These are phyloP conservation scores for Neomorphus geoffroyi DNA, from an alignment of 2,797 vertebrate species.

Conservation along the genomic window DNA sequence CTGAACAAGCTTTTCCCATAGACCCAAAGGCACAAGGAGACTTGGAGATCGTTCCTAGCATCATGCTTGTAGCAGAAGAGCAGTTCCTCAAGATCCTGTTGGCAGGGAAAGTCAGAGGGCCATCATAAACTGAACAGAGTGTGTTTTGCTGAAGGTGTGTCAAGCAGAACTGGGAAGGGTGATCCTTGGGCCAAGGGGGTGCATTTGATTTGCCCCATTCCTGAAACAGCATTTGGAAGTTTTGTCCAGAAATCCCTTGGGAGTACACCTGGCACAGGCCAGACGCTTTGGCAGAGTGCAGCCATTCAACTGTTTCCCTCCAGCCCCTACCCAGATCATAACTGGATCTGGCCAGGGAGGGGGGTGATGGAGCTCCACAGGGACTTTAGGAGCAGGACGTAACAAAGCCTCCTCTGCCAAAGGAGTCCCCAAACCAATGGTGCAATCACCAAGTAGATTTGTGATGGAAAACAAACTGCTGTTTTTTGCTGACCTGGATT, in stretches of 20 bases:
- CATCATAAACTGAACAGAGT: not conserved
- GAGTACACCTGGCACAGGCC: not conserved
- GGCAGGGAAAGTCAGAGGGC: not conserved
- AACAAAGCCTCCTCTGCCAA: not conserved
- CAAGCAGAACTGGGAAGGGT: not conserved
- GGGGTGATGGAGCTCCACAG: not conserved
- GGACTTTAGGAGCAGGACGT: not conserved
- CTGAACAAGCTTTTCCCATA: not conserved
- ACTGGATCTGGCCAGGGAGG: not conserved
- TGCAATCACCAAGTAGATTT: not conserved
- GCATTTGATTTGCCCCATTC: not conserved
- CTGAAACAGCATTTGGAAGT: not conserved
- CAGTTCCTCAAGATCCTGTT: not conserved
- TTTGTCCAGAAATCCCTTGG: not conserved
- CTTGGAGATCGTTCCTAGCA: not conserved
- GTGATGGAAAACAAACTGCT: not conserved
- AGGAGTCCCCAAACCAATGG: not conserved
- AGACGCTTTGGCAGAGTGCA: not conserved
- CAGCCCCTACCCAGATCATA: not conserved
- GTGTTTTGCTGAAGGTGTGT: not conserved
- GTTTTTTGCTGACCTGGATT: not conserved
- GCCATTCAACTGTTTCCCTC: not conserved
- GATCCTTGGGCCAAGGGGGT: not conserved
- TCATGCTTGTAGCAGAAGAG: not conserved
- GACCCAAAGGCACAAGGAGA: not conserved